Evolutionary conservation across 53 echinoderm and acorn worm genomes (phyloP), one percentile per base, ranked within the genome.

Genomic region (Stichopus horrens): DNA sequence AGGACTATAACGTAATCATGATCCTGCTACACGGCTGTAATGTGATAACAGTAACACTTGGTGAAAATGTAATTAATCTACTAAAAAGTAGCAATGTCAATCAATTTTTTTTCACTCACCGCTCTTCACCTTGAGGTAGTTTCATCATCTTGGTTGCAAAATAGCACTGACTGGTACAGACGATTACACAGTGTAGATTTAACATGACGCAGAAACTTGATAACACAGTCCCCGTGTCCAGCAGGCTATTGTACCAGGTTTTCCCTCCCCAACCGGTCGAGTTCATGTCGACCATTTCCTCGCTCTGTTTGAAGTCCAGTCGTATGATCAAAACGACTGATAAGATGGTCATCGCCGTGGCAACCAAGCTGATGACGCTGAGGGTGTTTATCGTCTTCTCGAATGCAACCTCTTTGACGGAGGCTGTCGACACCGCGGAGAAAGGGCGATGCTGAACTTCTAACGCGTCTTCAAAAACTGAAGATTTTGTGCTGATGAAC

Each of bases 61-160:
- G 37, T 37, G n/a, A n/a, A n/a, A n/a, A n/a, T n/a, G 37, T 37
- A 37, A 37, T 37, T 1, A 37, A 37, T 37, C 37, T 37, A 37
- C n/a, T 37, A 37, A 37, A 37, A 0, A 37, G 37, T 37, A 1
- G 2, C 37, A 37, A 0, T 2, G 37, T 37, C 37, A 37, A 18
- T 13, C 19, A 76, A 0, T 7, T 51, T 23, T 9, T 23, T 11
- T 8, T 53, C 21, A 88, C 52, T 55, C 86, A 95, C 97, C 99
- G 93, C 81, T 99, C 96, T 91, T 96, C 99, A 58, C 99, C 99
- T 55, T 99, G 99, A 13, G 99, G 96, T 13, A 99, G 76, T 89
- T 99, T 99, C 76, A 99, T 87, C 96, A 99, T 92, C 90, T 99
- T 99, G 58, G 99, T 90, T 7, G 96, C 94, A 79, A 99, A 99